Percentiles rank a stretch among this genome's conserved stretches.
Evolutionary conservation across 2,888 invertebrate genomes (phyloP).

Genomic region (Drosophila gaucha): DNA sequence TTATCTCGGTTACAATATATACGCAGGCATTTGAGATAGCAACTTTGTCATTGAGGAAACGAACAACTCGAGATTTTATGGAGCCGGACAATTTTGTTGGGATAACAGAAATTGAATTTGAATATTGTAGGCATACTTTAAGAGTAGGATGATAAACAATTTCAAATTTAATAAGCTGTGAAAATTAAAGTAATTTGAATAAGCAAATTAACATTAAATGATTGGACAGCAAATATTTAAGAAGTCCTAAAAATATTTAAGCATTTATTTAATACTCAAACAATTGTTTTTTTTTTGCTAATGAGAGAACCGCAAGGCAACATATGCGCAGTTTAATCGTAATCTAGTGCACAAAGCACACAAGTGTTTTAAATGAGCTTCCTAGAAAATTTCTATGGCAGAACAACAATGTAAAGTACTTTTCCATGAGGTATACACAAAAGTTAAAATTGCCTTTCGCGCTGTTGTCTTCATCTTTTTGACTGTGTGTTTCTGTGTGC

Average conservation of each 20-base stretch:
- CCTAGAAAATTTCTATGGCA: slow-evolving; percentile 17
- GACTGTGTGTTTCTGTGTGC: slow-evolving; percentile 20
- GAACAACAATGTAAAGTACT: slow-evolving; percentile 65
- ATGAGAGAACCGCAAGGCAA: slow-evolving; percentile 30
- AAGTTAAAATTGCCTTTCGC: slow-evolving; percentile 74
- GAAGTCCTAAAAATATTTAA: neutral
- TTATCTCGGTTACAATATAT: neutral
- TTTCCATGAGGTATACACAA: slow-evolving; percentile 73
- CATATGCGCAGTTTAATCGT: slow-evolving; percentile 31
- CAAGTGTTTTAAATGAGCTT: slow-evolving; percentile 58
- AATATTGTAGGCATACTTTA: neutral
- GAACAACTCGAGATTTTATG: neutral
- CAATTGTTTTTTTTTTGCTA: slow-evolving; percentile 9
- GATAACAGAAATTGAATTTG: too few relatives aligned
- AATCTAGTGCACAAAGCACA: slow-evolving; percentile 35
- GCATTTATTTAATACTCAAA: too few relatives aligned
- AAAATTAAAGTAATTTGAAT: slow-evolving; percentile 10
- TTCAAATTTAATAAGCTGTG: neutral
- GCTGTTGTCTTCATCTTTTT: slow-evolving; percentile 38
- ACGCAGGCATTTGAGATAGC: neutral
- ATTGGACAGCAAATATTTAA: too few relatives aligned
- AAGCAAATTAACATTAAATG: neutral
- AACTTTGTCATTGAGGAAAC: too few relatives aligned
- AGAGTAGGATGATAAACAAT: neutral
- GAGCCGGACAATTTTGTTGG: neutral